These are phyloP conservation scores for Drosophila jambulina DNA, from an alignment of 1,140 invertebrate genomes.

Conservation along the genomic window DNA sequence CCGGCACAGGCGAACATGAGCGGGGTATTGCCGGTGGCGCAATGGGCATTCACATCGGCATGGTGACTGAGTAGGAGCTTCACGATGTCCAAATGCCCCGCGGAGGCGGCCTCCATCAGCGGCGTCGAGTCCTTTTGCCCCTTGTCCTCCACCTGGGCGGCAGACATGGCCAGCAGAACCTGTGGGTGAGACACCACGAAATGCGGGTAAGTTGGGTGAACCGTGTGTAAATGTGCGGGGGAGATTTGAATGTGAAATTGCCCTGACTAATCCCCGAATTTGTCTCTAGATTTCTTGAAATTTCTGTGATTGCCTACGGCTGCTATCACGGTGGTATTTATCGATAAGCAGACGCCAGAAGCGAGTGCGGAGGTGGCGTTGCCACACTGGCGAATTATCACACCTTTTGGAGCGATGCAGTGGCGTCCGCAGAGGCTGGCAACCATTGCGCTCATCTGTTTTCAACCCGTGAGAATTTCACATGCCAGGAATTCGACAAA, in stretches of 20 bases:
- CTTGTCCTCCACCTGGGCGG: slow-evolving; percentile 98
- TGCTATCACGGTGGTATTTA: slow-evolving; percentile 15
- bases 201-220: not conserved
- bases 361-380: slow-evolving; percentile 5
- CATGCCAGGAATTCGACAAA: not conserved
- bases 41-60: slow-evolving; percentile 98
- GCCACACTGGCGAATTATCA: slow-evolving; percentile 8
- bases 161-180: slow-evolving; percentile 98
- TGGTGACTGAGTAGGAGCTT: slow-evolving; percentile 95
- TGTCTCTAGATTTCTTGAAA: not conserved
- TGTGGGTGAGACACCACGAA: slow-evolving; percentile 70
- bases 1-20: slow-evolving; percentile 99
- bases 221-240: too few relatives aligned
- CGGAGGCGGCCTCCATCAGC: slow-evolving; percentile 98
- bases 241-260: not conserved
- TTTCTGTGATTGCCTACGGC: not conserved
- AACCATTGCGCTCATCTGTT: slow-evolving; percentile 10
- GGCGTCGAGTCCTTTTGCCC: slow-evolving; percentile 97
- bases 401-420: not conserved
- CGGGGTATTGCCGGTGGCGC: slow-evolving; percentile 97
- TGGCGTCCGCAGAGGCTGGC: not conserved
- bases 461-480: slow-evolving; percentile 1
- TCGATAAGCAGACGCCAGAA: slow-evolving; percentile 26
- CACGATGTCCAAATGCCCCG: slow-evolving; percentile 97
- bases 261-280: not conserved